Conservation (phyloP, 2,113 vertebrate species). For the Proteles cristata region DNA sequence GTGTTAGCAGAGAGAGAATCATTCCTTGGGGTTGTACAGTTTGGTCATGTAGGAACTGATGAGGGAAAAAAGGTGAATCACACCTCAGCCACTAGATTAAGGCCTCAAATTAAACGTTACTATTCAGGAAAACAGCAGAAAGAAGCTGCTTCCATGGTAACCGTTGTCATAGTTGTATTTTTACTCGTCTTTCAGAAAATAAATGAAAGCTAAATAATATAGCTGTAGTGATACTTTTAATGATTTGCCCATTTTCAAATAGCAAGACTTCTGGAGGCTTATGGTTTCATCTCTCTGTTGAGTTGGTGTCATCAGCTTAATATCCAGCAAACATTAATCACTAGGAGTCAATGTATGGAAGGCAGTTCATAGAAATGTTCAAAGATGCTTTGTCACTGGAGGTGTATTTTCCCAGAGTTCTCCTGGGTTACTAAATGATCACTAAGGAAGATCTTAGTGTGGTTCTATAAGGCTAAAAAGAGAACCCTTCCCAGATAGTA, state of each 20-base stretch:
- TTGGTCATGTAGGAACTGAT: background rate
- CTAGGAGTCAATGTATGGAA: conserved; percentile 3
- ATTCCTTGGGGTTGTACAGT: background rate
- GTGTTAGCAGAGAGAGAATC: conserved; percentile 29
- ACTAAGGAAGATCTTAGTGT: background rate
- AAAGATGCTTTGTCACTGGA: conserved; percentile 11
- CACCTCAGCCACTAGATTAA: conserved; percentile 60
- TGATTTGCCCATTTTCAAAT: conserved; percentile 2
- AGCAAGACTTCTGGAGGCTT: background rate
- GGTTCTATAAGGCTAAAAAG: background rate
- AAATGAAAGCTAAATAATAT: conserved; percentile 51
- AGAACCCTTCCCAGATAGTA: background rate
- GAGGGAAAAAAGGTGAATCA: conserved; percentile 68
- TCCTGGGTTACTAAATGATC: background rate
- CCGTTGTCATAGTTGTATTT: conserved; percentile 78
- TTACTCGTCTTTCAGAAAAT: conserved; percentile 63
- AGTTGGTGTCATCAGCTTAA: conserved; percentile 24
- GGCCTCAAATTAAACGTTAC: conserved; percentile 66
- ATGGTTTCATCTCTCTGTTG: conserved; percentile 30
- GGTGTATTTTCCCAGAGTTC: background rate
- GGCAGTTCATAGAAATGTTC: background rate
- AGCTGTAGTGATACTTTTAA: conserved; percentile 43
- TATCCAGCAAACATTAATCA: conserved; percentile 31
- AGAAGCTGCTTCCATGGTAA: conserved; percentile 73
- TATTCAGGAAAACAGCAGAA: conserved; percentile 62